Evolutionary conservation across 2,888 invertebrate species (phyloP).

Genomic region (Melinaea marsaeus): DNA sequence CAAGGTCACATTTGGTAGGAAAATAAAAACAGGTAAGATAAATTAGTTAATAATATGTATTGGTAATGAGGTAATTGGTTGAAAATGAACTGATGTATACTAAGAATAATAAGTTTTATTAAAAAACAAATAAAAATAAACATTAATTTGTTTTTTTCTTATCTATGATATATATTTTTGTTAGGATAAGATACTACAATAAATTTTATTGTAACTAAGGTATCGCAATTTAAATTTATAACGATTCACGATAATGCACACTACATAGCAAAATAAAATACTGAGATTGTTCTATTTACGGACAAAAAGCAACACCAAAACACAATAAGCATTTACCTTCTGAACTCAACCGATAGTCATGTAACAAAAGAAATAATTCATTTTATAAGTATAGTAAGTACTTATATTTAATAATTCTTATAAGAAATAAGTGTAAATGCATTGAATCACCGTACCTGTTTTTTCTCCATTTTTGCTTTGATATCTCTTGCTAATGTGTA

Average conservation of each 20-base stretch:
- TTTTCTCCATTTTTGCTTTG: constrained; percentile 98
- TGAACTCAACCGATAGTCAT: constrained; percentile 60
- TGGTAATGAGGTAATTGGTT: too few relatives aligned
- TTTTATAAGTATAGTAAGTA: background rate
- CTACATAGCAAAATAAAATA: background rate
- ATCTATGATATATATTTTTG: too few relatives aligned
- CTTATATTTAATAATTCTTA: background rate
- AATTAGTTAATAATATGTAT: too few relatives aligned
- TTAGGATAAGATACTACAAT: too few relatives aligned
- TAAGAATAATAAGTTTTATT: too few relatives aligned
- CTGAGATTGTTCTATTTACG: background rate
- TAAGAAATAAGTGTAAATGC: background rate
- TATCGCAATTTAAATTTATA: background rate
- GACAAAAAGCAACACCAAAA: constrained; percentile 33
- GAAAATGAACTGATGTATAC: too few relatives aligned
- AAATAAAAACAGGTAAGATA: too few relatives aligned
- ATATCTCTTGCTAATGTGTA: constrained; percentile 98
- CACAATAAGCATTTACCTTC: constrained; percentile 59
- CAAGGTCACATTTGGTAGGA: too few relatives aligned
- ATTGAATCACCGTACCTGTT: constrained; percentile 83
- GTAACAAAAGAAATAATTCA: constrained; percentile 59
- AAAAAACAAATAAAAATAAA: too few relatives aligned
- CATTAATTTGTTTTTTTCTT: too few relatives aligned
- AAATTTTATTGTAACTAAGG: background rate
- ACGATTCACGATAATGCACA: background rate